Base-by-base conservation (phyloP, 2,888 invertebrate species). In the Metellina segmentata region DNA sequence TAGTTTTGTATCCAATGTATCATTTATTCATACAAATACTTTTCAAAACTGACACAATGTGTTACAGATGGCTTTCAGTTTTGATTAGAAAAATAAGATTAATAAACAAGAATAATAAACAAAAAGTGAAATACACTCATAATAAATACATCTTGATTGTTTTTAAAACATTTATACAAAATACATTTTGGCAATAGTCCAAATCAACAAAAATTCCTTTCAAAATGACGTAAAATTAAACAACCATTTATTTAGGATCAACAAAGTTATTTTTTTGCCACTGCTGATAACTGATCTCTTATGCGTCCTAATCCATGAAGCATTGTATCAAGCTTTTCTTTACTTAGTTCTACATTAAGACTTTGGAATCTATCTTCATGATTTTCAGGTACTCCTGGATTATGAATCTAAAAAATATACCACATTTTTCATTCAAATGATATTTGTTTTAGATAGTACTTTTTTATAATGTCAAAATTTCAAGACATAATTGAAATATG, bases 251-350 rank as follows among this genome's bases (percentile, higher is more conserved):
- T 34, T 81, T 61, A 20, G n/a, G 1, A n/a, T 8, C n/a, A 19
- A 53, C 34, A 79, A 8, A 20, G 70, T 89, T 81, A 93, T 70
- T 93, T 93, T 52, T 90, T 91, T 53, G 93, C 86, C 48, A 93
- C 93, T n/a, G 93, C 93, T 19, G 93, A 90, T 81, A 93, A 78
- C 16, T 93, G 93, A 81, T 93, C 93, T 48, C 93, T 82, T 74
- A 93, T 93, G 8, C 93, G 81, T 6, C 93, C 90, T 52, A 93
- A 75, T 51, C 93, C 92, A 85, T 92, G 90, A 6, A 93, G 78
- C 93, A 93, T 93, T 6, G 93, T 92, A 69, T 93, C 93, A n/a
- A 92, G 78, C 52, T 88, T 93, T 70, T 93, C 92, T 81, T 92
- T 91, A 51, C 90, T 93, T 7, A 93, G 61, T 85, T 93, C 93